Evolutionary conservation across 2,888 invertebrate species (phyloP).

Genomic region (Smittia sp.): DNA sequence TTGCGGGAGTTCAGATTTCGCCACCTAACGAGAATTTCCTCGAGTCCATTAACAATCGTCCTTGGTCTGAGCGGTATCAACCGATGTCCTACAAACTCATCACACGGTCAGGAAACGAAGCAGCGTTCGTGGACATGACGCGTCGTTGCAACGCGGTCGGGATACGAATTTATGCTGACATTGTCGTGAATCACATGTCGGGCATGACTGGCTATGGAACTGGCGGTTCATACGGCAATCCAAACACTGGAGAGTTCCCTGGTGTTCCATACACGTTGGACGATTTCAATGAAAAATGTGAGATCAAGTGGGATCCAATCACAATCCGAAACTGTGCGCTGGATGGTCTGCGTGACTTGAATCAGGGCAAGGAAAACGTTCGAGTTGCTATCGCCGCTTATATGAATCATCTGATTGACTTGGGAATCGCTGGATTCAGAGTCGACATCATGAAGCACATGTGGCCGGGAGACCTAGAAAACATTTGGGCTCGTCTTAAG

Average conservation of each 20-base stretch:
- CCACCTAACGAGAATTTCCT: conserved; percentile 3
- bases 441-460: conserved; percentile 58
- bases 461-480: conserved; percentile 57
- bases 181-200: conserved; percentile 85
- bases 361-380: conserved; percentile 66
- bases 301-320: conserved; percentile 54
- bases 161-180: conserved; percentile 79
- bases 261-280: conserved; percentile 57
- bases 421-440: conserved; percentile 73
- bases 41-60: background rate
- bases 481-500: conserved; percentile 55
- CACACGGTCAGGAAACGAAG: conserved; percentile 75
- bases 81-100: conserved; percentile 74
- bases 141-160: conserved; percentile 74
- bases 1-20: conserved; percentile 19
- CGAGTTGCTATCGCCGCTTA: conserved; percentile 57
- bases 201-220: conserved; percentile 47
- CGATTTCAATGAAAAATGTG: conserved; percentile 59
- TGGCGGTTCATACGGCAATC: conserved; percentile 53
- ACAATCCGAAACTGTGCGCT: conserved; percentile 16
- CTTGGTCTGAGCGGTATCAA: conserved; percentile 59
- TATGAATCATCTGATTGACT: conserved; percentile 56
- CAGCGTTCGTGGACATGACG: conserved; percentile 73
- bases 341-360: conserved; percentile 58
- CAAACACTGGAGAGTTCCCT: conserved; percentile 54